Evolutionary conservation across 2,113 vertebrate species (phyloP).

Genomic region (Rattus norvegicus): GRCr8 NC_086031.1:2585001-2585500

Average conservation of each 20-base stretch:
- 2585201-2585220: neutral
- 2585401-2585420: neutral
- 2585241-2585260: neutral
- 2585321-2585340: too few relatives aligned
- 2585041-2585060: neutral
- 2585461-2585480: too few relatives aligned
- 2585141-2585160: neutral
- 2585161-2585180: neutral
- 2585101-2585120: neutral
- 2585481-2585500: neutral
- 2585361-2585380: too few relatives aligned
- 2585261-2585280: neutral
- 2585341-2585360: too few relatives aligned
- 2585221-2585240: neutral
- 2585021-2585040: neutral
- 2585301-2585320: neutral
- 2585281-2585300: neutral
- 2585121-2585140: too few relatives aligned
- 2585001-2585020: neutral
- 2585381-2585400: accelerated
- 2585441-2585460: neutral
- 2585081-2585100: neutral
- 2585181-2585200: neutral
- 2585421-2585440: neutral
- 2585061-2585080: neutral